Base-by-base conservation (phyloP, 2,113 vertebrate genomes). In the Pitta sordida region DNA sequence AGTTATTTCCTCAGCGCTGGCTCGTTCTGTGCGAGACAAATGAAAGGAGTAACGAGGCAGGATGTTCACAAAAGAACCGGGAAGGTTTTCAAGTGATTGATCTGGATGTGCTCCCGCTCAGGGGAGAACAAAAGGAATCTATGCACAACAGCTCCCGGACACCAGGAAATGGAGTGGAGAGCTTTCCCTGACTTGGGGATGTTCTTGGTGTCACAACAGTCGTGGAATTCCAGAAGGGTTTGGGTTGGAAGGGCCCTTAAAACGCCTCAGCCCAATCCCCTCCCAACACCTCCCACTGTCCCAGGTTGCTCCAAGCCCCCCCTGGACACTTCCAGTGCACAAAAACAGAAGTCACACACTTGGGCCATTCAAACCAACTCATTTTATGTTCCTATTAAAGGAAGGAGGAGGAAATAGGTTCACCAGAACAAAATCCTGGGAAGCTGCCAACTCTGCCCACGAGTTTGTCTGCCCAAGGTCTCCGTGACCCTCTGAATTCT, bases 41-140 rank as follows among this genome's bases (percentile, higher is more conserved):
- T 56, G 58, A 91, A 86, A 94, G 84, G 67, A 87, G 62, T 56
- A 91, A 90, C 2, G 30, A 92, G 65, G 62, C 70, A 58, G 41
- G 64, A 80, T 8, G 58, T 75, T 82, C 65, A 49, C 52, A 65
- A 82, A 95, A 79, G 91, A 82, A 46, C 14, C 29, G n/a, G 52
- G 77, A 78, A 70, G 91, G 77, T 67, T 93, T 84, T 83, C 34
- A n/a, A 0, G 48, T 69, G 70, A 89, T 49, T 71, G 84, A 81
- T 79, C 83, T 76, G 67, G n/a, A 10, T 4, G 60, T 9, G 52
- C n/a, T 83, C 39, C 23, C 23, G 48, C 27, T 53, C 6, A 59
- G 77, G 56, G 10, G 51, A 76, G 62, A 53, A 84, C 30, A 60
- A 86, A 92, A 78, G 32, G 39, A 34, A n/a, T 64, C 26, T 46